Evolutionary conservation across 2,113 vertebrate species (phyloP), one percentile per base, ranked within the genome.

Genomic region (Seriola aureovittata): DNA sequence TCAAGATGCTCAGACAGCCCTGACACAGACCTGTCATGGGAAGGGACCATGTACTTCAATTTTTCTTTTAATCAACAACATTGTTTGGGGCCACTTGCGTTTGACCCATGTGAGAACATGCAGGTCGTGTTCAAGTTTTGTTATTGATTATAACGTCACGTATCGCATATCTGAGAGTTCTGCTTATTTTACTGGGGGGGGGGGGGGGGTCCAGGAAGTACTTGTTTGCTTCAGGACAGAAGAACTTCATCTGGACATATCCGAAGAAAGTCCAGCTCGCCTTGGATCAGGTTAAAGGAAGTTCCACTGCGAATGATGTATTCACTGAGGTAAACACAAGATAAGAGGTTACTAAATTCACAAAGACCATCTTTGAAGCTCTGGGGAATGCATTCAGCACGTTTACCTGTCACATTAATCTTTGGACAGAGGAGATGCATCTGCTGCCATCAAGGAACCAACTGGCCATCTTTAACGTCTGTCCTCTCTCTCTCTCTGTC

Each of bases 381-480:
- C 48, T 36, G 34, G 55, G 82, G 71, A 84, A 81, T 64, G 3
- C 42, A 69, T 77, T 65, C 23, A 57, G 75, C 78, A 80, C 36
- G n/a, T 62, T 91, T 65, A 87, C 88, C 82, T 80, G 85, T 80
- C 91, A 87, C 78, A 89, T 82, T 36, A 76, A 90, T 89, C 88
- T 80, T 50, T 8, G 25, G 44, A 40, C 67, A 76, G 82, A 91
- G 80, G 78, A 85, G 81, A 74, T 52, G 66, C 80, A 92, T 91
- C 86, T 89, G 88, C 80, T 73, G 75, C 64, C 4, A 17, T 71
- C 75, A 60, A 62, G 54, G 25, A 75, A 40, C 63, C 81, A 87
- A 84, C 74, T 71, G 85, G 75, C 58, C 69, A 55, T 19, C 36
- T 74, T 29, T 23, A 44, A 60, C 3, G 11, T 64, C 63, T 5